Evolutionary conservation across 2,797 vertebrate genomes (phyloP).

Genomic region (Peromyscus nudipes): DNA sequence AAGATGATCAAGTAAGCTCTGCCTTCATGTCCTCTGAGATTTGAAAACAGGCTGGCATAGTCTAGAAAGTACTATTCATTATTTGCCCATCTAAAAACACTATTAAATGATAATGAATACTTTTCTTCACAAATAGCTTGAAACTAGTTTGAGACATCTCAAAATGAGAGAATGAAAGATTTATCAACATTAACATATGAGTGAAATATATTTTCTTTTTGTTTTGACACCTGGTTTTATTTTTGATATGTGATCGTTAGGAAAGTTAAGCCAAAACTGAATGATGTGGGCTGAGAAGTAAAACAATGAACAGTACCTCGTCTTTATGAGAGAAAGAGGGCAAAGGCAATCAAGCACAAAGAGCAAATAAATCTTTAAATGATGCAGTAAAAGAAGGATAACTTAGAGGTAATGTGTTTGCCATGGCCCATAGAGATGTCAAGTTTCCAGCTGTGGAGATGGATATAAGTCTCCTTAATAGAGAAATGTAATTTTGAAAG

Average conservation of each 20-base stretch:
- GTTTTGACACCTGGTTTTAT: conserved; percentile 54
- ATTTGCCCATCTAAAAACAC: neutral
- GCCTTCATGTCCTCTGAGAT: neutral
- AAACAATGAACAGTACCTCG: conserved; percentile 53
- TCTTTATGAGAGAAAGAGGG: conserved; percentile 68
- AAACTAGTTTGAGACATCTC: neutral
- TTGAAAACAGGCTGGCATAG: neutral
- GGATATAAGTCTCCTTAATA: conserved; percentile 69
- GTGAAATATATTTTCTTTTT: conserved; percentile 31
- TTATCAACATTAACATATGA: neutral
- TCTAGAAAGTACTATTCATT: conserved; percentile 7
- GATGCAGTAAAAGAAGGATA: conserved; percentile 74
- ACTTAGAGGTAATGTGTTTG: conserved; percentile 77
- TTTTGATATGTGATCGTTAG: conserved; percentile 63
- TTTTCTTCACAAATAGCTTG: neutral
- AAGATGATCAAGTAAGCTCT: neutral
- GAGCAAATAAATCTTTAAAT: conserved; percentile 80
- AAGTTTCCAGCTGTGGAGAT: conserved; percentile 70
- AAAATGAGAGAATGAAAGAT: conserved; percentile 13
- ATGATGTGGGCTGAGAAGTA: conserved; percentile 43
- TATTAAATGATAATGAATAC: neutral
- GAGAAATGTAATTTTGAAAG: conserved; percentile 76
- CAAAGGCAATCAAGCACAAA: conserved; percentile 61
- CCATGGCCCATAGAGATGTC: conserved; percentile 75
- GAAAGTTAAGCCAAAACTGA: conserved; percentile 66